Evolutionary conservation across 2,888 invertebrate species (phyloP).

Genomic region (Erebia ligea): DNA sequence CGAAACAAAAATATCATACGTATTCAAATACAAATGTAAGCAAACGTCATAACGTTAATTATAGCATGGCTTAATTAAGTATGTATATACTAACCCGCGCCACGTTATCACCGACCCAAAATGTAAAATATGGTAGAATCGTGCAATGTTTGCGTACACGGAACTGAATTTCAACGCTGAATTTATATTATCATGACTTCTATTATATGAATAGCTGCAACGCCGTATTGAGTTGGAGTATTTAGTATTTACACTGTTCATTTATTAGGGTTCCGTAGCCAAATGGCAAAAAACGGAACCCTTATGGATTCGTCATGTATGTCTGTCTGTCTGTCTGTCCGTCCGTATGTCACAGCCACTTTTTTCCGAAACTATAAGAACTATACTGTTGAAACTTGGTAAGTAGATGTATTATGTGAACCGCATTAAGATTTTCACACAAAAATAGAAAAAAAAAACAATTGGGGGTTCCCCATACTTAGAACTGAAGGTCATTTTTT

Average conservation of each 20-base stretch:
- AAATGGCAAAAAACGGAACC: too few relatives aligned
- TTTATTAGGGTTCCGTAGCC: too few relatives aligned
- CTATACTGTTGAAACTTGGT: too few relatives aligned
- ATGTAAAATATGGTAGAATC: slow-evolving; percentile 33
- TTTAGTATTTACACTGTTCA: slow-evolving; percentile 7
- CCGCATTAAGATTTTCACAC: too few relatives aligned
- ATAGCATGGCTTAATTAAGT: slow-evolving; percentile 28
- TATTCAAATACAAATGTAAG: slow-evolving; percentile 25
- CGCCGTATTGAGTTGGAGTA: slow-evolving; percentile 8
- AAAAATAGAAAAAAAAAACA: too few relatives aligned
- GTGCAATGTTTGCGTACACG: slow-evolving; percentile 26
- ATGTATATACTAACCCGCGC: slow-evolving; percentile 27
- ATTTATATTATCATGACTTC: slow-evolving; percentile 30
- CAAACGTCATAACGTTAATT: slow-evolving; percentile 32
- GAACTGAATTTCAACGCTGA: slow-evolving; percentile 31
- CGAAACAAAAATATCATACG: neutral
- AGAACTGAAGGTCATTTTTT: too few relatives aligned
- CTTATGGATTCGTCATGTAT: too few relatives aligned
- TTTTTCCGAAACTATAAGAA: too few relatives aligned
- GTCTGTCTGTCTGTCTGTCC: too few relatives aligned
- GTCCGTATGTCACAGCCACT: too few relatives aligned
- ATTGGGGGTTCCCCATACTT: too few relatives aligned
- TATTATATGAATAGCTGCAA: slow-evolving; percentile 19
- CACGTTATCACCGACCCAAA: slow-evolving; percentile 29
- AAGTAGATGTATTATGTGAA: too few relatives aligned